Evolutionary conservation across 2,797 vertebrate species (phyloP), one percentile per base, ranked within the genome.

Genomic region (Manis javanica): DNA sequence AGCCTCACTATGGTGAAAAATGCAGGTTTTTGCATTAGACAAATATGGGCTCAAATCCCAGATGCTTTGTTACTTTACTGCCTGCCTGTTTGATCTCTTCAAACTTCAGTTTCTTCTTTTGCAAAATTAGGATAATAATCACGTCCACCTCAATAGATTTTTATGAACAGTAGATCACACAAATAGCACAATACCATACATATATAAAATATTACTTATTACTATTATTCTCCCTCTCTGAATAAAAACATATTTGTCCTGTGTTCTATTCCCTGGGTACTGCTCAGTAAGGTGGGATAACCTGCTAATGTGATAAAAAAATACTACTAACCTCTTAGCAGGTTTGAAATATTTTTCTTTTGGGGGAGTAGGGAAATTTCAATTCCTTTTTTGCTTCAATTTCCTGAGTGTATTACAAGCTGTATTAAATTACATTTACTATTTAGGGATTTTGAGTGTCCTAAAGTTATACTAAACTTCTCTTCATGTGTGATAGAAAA

Each of bases 301-400:
- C 4, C 12, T 26, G 16, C 19, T 91, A 88, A 37, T 55, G 31
- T 46, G 72, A 46, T 51, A 0, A 39, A 77, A 53, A 57, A 82
- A 11, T 66, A 23, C 29, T 64, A 51, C 31, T 64, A 74, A 75
- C 71, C n/a, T 71, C 37, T 74, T 57, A 57, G 51, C 85, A 83
- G 29, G n/a, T 91, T 90, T 77, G 72, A 89, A 84, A 94, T 86
- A 72, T 61, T 82, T 93, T 96, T 81, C 71, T 86, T 87, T 72
- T n/a, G 46, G 42, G 49, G 63, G 8, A 64, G 2, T 57, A 75
- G n/a, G 34, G 57, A 79, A 87, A 85, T 84, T 92, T 90, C 26
- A 78, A 49, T 92, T 53, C 2, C 15, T 55, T 61, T 82, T 49
- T 51, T 74, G 26, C 23, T 83, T 92, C 74, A 69, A 94, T 85